Percentiles rank a stretch among this genome's conserved stretches.
Evolutionary conservation across 2,113 vertebrate species (phyloP).

Genomic region (Lynx canadensis): DNA sequence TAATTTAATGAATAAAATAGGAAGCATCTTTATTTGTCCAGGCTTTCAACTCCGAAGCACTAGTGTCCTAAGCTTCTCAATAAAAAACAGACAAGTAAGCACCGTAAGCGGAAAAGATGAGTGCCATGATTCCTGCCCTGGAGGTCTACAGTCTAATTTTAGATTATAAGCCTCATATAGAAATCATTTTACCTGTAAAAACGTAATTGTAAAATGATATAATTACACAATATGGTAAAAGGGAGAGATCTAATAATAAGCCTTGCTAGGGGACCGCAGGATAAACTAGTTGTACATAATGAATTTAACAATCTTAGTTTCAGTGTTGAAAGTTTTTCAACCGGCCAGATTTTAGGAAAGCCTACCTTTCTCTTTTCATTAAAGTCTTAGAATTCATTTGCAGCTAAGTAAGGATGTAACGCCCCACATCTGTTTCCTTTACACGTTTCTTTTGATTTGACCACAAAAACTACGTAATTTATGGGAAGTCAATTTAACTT

Average conservation of each 20-base stretch:
- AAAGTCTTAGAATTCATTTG: slow-evolving; percentile 17
- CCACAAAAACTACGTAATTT: slow-evolving; percentile 43
- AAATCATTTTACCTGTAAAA: neutral
- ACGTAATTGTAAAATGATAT: neutral
- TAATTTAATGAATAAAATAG: neutral
- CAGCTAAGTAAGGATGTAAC: neutral
- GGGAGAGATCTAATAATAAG: neutral
- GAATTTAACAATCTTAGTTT: neutral
- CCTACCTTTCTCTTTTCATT: slow-evolving; percentile 33
- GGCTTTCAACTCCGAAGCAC: neutral
- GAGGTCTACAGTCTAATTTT: neutral
- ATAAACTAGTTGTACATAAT: neutral
- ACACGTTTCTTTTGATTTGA: slow-evolving; percentile 37
- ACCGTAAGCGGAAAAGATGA: neutral
- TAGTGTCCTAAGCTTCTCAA: neutral
- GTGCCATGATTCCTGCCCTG: rapidly evolving
- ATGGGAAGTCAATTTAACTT: slow-evolving; percentile 63
- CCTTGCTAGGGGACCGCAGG: neutral
- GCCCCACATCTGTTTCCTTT: slow-evolving; percentile 34
- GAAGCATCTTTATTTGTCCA: neutral
- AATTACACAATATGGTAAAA: neutral
- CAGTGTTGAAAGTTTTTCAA: neutral
- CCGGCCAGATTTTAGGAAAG: neutral
- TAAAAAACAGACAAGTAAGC: neutral
- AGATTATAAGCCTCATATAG: neutral